Conservation (phyloP, 2,888 invertebrate genomes). For the Antheraea assamensis region DNA sequence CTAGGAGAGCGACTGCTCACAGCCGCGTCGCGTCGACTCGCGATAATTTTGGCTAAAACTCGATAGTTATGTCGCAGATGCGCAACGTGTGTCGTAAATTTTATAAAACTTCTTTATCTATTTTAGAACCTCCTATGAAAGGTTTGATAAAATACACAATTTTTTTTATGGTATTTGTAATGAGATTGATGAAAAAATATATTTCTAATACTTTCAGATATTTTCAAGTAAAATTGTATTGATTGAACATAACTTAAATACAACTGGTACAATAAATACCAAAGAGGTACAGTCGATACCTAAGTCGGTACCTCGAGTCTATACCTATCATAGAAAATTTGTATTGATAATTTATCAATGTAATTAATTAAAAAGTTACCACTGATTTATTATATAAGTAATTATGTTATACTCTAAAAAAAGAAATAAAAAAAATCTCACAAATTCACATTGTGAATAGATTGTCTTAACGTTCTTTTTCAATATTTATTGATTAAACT, state of each 20-base stretch:
- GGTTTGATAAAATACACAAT: neutral
- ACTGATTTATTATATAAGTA: too few relatives aligned
- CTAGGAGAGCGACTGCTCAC: constrained; percentile 24
- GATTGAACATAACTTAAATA: too few relatives aligned
- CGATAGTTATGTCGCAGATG: constrained; percentile 29
- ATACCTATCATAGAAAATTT: too few relatives aligned
- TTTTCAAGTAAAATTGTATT: neutral
- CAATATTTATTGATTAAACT: too few relatives aligned
- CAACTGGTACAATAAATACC: too few relatives aligned
- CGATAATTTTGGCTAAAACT: constrained; percentile 51
- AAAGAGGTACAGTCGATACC: too few relatives aligned
- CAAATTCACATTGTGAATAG: too few relatives aligned
- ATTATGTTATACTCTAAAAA: neutral
- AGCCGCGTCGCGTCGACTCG: constrained; percentile 42
- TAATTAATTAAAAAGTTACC: too few relatives aligned
- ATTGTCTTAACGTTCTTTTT: too few relatives aligned
- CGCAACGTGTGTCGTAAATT: neutral
- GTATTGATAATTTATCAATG: too few relatives aligned
- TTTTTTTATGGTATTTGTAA: neutral
- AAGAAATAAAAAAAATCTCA: too few relatives aligned
- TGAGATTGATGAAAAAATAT: neutral
- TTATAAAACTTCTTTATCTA: constrained; percentile 9
- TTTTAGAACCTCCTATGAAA: neutral
- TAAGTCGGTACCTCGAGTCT: too few relatives aligned
- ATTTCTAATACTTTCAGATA: neutral